Base-by-base conservation (phyloP, 2,113 vertebrate genomes). In the Gavia stellata region DNA sequence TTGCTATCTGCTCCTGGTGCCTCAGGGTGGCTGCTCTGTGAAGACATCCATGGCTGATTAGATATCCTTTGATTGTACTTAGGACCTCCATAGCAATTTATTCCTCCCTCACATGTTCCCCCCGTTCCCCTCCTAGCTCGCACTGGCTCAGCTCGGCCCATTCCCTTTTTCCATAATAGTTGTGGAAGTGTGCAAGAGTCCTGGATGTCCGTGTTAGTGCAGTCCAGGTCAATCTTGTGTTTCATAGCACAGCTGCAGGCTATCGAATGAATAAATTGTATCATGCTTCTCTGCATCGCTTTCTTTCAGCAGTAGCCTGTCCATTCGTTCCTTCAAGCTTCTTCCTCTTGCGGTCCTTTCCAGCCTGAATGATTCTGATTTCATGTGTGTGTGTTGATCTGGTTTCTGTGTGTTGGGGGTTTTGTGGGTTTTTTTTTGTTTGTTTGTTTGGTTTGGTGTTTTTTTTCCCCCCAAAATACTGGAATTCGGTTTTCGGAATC, bases 91-190 rank as follows among this genome's bases (percentile, higher is more conserved):
- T 3, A 42, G 42, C 14, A 55, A 38, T 79, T 75, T 65, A 19
- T 79, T 85, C 38, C 15, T 47, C 61, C 16, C 8, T 81, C 11
- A 9, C 16, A 2, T 50, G 21, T 86, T 63, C 36, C 14, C 18
- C 2, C 9, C 13, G 0, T 91, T 81, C 23, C 5, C 12, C 28
- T 45, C 4, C 0, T 42, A 34, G 23, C 36, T 93, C 2, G 2
- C 20, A 21, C 7, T 53, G 12, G 44, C 28, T 92, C 16, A 19
- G 52, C 28, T 83, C 7, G 4, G 31, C 50, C 45, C 5, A 0
- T 88, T 88, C 31, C 19, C 33, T 42, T 94, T 61, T 87, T 90
- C 47, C 17, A 1, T 24, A 33, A 3, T 44, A 63, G 24, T 17
- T 73, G 29, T 63, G 56, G 38, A 67, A 78, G 29, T 2, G 8